Base-by-base conservation (phyloP, 2,113 vertebrate species). In the Amazona vittata region DNA sequence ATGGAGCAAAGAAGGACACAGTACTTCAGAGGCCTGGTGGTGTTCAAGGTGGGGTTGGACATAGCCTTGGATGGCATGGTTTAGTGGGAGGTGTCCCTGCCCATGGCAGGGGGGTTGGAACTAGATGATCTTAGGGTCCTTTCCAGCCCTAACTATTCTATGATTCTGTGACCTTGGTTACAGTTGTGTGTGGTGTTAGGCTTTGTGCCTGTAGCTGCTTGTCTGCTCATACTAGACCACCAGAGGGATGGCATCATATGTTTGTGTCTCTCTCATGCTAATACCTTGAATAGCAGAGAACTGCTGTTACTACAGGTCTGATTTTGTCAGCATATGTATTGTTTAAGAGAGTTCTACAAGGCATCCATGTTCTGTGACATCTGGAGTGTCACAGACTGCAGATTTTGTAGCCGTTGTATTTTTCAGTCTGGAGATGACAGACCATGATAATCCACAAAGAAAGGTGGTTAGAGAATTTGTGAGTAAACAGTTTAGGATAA, bases 161-260 rank as follows among this genome's bases (percentile, higher is more conserved):
- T 37, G 37, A 37, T 37, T 37, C 37, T 37, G 37, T 37, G 37
- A 99, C 16, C 33, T 62, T 25, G 29, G 26, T 62, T 26, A 47
- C 41, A 76, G 19, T 18, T 29, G 19, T 37, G 43, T 81, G 71
- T 46, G 29, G 7, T 76, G 20, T 39, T 55, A 53, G 46, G 31
- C 11, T 35, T 41, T 1, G 3, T 44, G 19, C 8, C 4, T 24
- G 10, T 60, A 52, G 12, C 19, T 82, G 12, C 31, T 41, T 46
- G 17, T n/a, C 20, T 5, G 1, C 33, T 44, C 31, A 11, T 5
- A 6, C 15, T 59, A 1, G 4, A 16, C 8, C 15, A 50, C 39
- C 33, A 14, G 10, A 82, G 55, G 43, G 70, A 39, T 44, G 64
- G 39, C 50, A 25, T 55, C 2, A 0, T 4, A 63, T 18, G 22